Percentiles rank a stretch among this genome's conserved stretches.
Conservation (phyloP, 2,113 vertebrate species). For the Eulemur macaco region DNA sequence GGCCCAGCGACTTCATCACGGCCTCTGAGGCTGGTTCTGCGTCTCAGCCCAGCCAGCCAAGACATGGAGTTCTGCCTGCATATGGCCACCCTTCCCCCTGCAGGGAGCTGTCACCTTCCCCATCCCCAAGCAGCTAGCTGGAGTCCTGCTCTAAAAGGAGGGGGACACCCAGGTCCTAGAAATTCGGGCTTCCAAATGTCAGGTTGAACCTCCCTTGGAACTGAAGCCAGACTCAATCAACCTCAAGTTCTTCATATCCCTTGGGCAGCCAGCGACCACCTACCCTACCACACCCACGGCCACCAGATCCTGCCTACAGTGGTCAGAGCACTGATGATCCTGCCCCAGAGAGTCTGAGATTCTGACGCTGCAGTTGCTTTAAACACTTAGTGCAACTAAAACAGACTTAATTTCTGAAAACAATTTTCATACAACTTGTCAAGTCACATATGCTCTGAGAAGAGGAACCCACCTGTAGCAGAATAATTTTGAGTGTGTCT, state of each 20-base stretch:
- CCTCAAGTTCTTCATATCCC: neutral
- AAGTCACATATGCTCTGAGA: neutral
- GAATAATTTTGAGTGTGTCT: neutral
- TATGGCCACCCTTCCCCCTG: no score
- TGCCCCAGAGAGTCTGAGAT: neutral
- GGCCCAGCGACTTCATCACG: no score
- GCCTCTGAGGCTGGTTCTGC: neutral
- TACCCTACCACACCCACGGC: accelerated
- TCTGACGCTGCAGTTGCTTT: neutral
- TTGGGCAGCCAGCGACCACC: neutral
- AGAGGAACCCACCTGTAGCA: neutral
- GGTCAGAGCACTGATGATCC: neutral
- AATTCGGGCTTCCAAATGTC: neutral
- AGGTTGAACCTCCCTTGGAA: neutral
- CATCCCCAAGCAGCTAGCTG: neutral
- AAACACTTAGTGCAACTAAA: neutral
- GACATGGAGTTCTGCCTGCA: no score
- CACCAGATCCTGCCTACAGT: no score
- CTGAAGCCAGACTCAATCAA: neutral
- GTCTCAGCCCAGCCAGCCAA: neutral
- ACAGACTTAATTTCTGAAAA: neutral
- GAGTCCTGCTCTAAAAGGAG: neutral
- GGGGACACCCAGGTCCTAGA: neutral
- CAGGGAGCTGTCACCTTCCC: neutral
- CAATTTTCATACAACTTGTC: neutral